Evolutionary conservation across 2,113 vertebrate species (phyloP).

Genomic region (Platanista minor): DNA sequence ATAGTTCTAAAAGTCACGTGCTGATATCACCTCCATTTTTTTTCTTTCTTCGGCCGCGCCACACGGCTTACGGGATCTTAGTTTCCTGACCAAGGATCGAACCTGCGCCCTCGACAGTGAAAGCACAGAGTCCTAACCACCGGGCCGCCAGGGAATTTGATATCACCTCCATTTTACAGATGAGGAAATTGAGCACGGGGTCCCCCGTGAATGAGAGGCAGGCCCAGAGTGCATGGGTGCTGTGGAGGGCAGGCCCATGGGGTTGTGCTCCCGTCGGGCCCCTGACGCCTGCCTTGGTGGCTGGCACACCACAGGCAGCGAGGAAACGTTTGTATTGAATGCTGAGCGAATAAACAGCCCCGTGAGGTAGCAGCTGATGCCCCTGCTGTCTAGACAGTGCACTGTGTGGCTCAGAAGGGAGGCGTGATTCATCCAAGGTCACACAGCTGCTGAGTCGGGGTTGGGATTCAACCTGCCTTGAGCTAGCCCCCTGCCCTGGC

Average conservation of each 20-base stretch:
- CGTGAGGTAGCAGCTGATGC: neutral
- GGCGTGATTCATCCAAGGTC: too few species aligned
- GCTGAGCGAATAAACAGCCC: too few species aligned
- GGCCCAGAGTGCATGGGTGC: neutral
- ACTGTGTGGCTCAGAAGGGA: neutral
- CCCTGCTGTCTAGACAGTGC: fast-evolving
- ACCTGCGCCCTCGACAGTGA: neutral
- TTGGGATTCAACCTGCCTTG: neutral
- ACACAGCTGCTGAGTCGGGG: neutral
- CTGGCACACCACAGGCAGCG: neutral
- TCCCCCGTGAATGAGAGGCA: neutral
- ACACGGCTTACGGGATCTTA: neutral
- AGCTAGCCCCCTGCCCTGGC: neutral
- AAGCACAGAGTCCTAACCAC: neutral
- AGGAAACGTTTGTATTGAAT: neutral
- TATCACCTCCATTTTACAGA: neutral
- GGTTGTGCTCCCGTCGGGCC: fast-evolving
- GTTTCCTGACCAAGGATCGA: neutral
- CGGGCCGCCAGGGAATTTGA: neutral
- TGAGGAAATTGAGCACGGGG: neutral
- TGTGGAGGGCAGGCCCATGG: neutral
- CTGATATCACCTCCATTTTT: neutral
- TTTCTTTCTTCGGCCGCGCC: neutral
- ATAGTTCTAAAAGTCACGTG: neutral
- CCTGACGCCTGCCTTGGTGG: neutral